phyloP scores from a whole-genome alignment of 2,113 vertebrate species.

The Gallinago paraguaiae region DNA sequence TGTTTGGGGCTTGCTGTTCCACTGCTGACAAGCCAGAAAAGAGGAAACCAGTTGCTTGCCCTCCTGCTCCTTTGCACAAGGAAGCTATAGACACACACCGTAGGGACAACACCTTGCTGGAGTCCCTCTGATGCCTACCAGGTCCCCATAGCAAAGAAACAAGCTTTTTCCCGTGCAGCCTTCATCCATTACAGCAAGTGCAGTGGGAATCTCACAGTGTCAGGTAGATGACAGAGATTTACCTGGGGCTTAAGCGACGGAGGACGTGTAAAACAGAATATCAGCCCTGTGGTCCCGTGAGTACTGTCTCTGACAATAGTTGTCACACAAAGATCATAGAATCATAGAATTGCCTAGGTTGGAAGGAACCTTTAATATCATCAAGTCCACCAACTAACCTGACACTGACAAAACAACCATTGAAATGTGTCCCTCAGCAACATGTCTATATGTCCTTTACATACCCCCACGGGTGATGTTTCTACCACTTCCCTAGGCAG shows the following conservation, averaged over 20 bases:
- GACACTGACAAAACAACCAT: background rate
- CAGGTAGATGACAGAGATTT: background rate
- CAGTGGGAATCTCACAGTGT: background rate
- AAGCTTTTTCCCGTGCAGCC: background rate
- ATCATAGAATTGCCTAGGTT: background rate
- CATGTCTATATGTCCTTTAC: background rate
- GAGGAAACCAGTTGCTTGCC: background rate
- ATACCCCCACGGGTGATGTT: background rate
- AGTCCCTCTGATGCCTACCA: background rate
- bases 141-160: background rate
- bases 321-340: background rate
- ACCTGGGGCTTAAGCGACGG: background rate
- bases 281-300: background rate
- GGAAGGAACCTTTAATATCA: background rate
- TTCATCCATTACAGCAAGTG: background rate
- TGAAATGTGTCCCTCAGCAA: background rate
- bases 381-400: background rate
- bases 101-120: fast-evolving
- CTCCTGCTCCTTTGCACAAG: background rate
- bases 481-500: background rate
- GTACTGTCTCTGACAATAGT: background rate
- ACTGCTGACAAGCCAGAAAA: background rate
- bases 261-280: background rate
- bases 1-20: background rate
- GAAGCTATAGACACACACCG: background rate